phyloP scores from a whole-genome alignment of 2,113 vertebrate species.

The Amazona vittata region DNA sequence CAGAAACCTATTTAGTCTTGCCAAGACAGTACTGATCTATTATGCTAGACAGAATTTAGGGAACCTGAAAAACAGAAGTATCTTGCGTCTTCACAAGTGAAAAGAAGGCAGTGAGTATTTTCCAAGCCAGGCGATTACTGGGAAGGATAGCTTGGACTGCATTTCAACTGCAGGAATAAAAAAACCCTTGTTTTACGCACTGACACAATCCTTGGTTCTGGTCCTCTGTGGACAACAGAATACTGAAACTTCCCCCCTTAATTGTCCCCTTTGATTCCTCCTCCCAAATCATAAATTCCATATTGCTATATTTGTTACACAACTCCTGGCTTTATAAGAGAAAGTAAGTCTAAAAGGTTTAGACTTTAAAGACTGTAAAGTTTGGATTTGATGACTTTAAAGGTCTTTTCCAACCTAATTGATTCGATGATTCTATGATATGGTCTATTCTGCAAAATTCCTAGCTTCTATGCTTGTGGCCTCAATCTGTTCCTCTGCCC shows the following conservation, averaged over 20 bases:
- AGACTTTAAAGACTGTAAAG: neutral
- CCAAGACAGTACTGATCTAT: neutral
- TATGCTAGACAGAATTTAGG: neutral
- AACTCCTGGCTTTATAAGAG: neutral
- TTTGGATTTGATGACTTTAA: neutral
- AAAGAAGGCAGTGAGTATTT: neutral
- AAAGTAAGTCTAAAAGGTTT: neutral
- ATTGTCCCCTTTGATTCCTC: neutral
- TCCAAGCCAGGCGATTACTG: neutral
- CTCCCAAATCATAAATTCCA: neutral
- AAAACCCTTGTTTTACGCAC: neutral
- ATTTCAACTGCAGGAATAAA: neutral
- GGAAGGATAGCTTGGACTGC: neutral
- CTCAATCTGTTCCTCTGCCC: neutral
- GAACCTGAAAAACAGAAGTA: neutral
- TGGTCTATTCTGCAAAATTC: neutral
- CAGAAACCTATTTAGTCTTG: neutral
- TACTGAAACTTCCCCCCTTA: neutral
- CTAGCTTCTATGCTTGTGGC: neutral
- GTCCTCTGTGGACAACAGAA: neutral
- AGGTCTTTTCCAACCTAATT: neutral
- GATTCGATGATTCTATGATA: neutral
- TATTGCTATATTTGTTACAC: neutral
- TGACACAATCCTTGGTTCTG: neutral
- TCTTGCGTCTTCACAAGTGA: neutral